Evolutionary conservation across 37 sponge, comb jelly and placozoan genomes (phyloP), one percentile per base, ranked within the genome.

Genomic region (Axinella damicornis): DNA sequence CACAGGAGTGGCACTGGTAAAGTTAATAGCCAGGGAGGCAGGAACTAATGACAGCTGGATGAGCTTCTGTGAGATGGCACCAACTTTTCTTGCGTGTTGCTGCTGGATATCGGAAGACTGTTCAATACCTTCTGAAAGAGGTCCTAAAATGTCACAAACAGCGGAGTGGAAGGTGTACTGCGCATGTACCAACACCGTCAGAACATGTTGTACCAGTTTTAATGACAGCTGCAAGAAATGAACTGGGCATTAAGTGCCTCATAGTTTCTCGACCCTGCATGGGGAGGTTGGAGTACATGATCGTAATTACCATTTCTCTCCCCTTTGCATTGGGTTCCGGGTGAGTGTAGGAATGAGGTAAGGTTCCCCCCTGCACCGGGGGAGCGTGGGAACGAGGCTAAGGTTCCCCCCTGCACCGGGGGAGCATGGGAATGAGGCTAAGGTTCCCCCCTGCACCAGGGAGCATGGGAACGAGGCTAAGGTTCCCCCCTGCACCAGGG

Each of bases 191-290:
- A 88, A 77, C 20, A 78, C 83, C 12, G 58, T 59, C 19, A 93
- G 54, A 22, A 54, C 37, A 58, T 79, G 87, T 13, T 62, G 4
- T 4, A 83, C 17, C 82, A 85, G 78, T 30, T 81, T 58, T 0
- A 31, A 25, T 24, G 64, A 73, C 22, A 28, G 20, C 28, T 74
- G 46, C 5, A 83, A 32, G 81, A 97, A 94, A 32, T 69, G 35
- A 97, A 78, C 76, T 97, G 94, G 16, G 80, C 38, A 71, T 97
- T 97, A 21, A 97, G 84, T 22, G 97, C 97, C 35, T 90, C 92
- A 79, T 97, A 97, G 32, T 75, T 94, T 38, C 92, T 73, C 53
- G 69, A 19, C 71, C 59, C 89, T 83, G 61, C 18, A 77, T 5
- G 15, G 79, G 20, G 32, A 46, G 46, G 46, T 12, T 12, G 46